Conservation (phyloP, 2,888 invertebrate species). For the Ectropis crepuscularia region DNA sequence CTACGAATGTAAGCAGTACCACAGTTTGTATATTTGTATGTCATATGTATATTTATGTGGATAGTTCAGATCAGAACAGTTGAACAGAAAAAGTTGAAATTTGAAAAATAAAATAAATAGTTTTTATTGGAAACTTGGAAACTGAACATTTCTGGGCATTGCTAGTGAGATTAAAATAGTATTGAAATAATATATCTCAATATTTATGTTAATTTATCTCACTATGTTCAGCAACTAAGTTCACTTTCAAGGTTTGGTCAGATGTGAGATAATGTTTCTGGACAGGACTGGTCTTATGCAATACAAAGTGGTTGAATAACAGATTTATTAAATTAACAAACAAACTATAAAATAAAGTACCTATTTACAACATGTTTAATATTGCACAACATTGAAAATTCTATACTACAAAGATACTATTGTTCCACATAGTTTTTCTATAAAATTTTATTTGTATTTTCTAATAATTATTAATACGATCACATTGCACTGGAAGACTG, state of each 20-base stretch:
- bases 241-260: not conserved
- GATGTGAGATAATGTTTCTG: conserved; percentile 2
- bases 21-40: too few species aligned
- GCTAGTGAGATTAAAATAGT: too few species aligned
- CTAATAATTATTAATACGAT: conserved; percentile 46
- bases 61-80: too few species aligned
- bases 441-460: conserved; percentile 8
- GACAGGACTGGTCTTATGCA: conserved; percentile 3
- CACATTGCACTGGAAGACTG: conserved; percentile 71
- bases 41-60: too few species aligned
- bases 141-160: too few species aligned
- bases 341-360: not conserved
- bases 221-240: not conserved
- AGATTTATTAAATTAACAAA: conserved; percentile 1
- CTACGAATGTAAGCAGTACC: too few species aligned
- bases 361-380: not conserved
- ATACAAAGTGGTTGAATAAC: not conserved
- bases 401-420: not conserved
- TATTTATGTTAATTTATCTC: not conserved
- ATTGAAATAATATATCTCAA: too few species aligned
- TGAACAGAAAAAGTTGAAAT: too few species aligned
- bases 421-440: conserved; percentile 5
- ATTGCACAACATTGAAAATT: not conserved
- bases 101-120: too few species aligned
- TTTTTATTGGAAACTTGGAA: too few species aligned